Evolutionary conservation across 2,797 vertebrate species (phyloP).

Genomic region (Chaetophractus vellerosus): DNA sequence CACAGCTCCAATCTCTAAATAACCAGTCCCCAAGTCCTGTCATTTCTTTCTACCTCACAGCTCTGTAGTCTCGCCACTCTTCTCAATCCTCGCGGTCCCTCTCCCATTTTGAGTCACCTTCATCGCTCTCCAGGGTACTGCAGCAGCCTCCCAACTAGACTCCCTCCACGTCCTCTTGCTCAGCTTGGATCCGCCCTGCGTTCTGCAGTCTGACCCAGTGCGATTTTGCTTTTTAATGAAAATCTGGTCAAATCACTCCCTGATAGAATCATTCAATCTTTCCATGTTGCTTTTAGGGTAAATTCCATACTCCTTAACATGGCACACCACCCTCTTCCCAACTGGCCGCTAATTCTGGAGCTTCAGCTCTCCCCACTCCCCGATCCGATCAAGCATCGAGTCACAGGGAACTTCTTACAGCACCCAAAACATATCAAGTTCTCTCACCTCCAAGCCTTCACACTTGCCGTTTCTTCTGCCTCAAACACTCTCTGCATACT

Average conservation of each 20-base stretch:
- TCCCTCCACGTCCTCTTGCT: neutral
- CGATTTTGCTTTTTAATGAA: neutral
- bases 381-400: fast-evolving
- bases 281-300: neutral
- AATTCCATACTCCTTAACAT: neutral
- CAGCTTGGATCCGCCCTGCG: neutral
- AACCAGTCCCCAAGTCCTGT: neutral
- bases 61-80: neutral
- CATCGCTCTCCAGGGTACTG: neutral
- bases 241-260: neutral
- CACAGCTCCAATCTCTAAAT: neutral
- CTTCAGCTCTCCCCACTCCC: neutral
- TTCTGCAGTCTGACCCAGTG: neutral
- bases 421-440: fast-evolving
- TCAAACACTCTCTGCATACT: neutral
- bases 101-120: neutral
- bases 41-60: neutral
- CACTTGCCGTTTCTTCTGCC: neutral
- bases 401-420: neutral
- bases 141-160: neutral
- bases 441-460: neutral
- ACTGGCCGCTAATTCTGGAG: neutral
- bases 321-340: neutral
- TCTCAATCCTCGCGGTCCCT: no score
- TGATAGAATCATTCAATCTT: neutral